Evolutionary conservation across 1,140 invertebrate genomes (phyloP).

Genomic region (Dufourea novaeangliae): DNA sequence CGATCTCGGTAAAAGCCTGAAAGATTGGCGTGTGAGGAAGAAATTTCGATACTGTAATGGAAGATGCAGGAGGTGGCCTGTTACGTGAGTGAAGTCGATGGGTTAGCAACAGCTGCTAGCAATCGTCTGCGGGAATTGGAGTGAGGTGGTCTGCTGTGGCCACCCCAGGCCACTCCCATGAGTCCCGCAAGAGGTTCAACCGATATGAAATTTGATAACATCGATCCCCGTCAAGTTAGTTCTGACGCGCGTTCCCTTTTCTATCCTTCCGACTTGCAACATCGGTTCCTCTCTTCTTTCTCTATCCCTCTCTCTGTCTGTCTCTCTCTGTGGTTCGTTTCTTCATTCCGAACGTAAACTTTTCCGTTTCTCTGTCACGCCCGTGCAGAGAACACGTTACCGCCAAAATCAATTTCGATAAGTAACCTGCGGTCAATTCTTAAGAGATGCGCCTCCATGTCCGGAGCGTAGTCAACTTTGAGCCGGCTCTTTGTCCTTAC

Average conservation of each 20-base stretch:
- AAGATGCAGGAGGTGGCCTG: slow-evolving; percentile 19
- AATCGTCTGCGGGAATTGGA: slow-evolving; percentile 61
- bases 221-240: slow-evolving; percentile 46
- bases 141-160: slow-evolving; percentile 30
- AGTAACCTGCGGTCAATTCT: slow-evolving; percentile 47
- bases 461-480: neutral
- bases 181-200: slow-evolving; percentile 36
- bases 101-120: slow-evolving; percentile 64
- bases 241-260: neutral
- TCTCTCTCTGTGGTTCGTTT: neutral
- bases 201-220: slow-evolving; percentile 69
- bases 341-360: neutral
- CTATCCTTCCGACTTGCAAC: neutral
- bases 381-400: neutral
- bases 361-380: neutral
- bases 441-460: slow-evolving; percentile 10
- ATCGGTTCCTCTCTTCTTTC: neutral
- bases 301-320: neutral
- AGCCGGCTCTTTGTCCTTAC: neutral
- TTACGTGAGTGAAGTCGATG: slow-evolving; percentile 57
- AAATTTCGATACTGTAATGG: slow-evolving; percentile 59
- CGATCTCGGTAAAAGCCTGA: neutral
- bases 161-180: slow-evolving; percentile 21
- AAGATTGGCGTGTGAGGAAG: slow-evolving; percentile 30
- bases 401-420: slow-evolving; percentile 58